Evolutionary conservation across 2,797 vertebrate genomes (phyloP), one percentile per base, ranked within the genome.

Genomic region (Threskiornis aethiopicus): DNA sequence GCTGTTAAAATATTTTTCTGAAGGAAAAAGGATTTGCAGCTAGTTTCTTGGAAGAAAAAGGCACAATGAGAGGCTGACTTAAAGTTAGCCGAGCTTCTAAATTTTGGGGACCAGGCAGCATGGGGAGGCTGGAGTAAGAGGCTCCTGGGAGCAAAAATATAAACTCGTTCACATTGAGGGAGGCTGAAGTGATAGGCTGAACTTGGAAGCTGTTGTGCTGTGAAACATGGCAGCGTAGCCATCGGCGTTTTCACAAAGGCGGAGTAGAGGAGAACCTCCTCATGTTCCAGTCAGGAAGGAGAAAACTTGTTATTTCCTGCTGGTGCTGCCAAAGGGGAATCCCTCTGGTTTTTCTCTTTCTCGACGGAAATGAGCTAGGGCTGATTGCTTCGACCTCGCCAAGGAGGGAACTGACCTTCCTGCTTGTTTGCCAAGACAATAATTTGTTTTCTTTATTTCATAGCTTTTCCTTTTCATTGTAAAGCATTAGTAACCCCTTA

Each of bases 321-420:
- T 84, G 33, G 35, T 70, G 37, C 59, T 92, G 94, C 97, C 96
- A 96, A 91, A 96, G 79, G 97, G 97, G 97, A 97, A 96, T 97
- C 97, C 96, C 94, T 72, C 46, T 77, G 41, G 21, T 96, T 95
- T 93, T 91, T 42, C 71, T 90, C 35, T 62, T 90, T 67, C 35
- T 66, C 86, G 83, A 90, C 0, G 49, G 94, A 93, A 97, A 67
- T 82, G 72, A 96, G 82, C 84, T 83, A 19, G 66, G 59, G 21
- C 77, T 88, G 76, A 92, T 96, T 89, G 80, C 94, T 92, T 97
- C 57, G 16, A 31, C 25, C 18, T 84, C 13, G 47, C 80, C 76
- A 72, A 81, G 81, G 75, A 93, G 47, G 78, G 49, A 84, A 62
- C 78, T 96, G 93, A 94, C 94, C 90, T 96, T 97, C 87, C 91